Conservation (phyloP, 2,888 invertebrate genomes). For the Dinocampus coccinellae region DNA sequence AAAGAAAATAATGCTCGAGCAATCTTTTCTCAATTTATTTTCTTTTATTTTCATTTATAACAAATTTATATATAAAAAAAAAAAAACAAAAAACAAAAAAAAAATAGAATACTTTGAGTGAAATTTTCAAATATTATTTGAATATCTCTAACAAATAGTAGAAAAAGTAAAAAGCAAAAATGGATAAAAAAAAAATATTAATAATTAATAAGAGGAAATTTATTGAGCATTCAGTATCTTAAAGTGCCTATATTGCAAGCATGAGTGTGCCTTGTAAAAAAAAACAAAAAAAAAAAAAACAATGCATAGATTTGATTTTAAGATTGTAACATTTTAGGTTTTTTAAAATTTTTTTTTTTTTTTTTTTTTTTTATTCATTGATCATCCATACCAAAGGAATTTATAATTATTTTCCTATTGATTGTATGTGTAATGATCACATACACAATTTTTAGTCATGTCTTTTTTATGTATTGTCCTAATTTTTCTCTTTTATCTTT, state of each 20-base stretch:
- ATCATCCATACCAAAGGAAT: conserved; percentile 46
- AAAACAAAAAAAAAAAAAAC: background rate
- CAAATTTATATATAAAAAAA: too few species aligned
- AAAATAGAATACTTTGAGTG: background rate
- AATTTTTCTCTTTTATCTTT: conserved; percentile 5
- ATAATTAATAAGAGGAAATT: background rate
- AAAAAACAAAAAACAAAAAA: too few species aligned
- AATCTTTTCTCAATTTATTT: background rate
- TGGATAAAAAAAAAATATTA: too few species aligned
- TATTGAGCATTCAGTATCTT: background rate
- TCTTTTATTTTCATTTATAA: background rate
- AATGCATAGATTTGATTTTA: conserved; percentile 4
- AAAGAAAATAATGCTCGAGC: background rate
- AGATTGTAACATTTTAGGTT: background rate
- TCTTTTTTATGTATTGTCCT: background rate
- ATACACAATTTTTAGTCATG: conserved; percentile 30
- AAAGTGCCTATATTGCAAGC: background rate
- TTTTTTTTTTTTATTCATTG: conserved; percentile 35
- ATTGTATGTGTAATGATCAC: conserved; percentile 18
- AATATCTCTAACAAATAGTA: background rate
- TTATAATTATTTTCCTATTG: conserved; percentile 21
- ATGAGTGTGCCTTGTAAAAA: conserved; percentile 5
- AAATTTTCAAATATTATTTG: background rate
- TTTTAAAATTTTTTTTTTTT: conserved; percentile 34
- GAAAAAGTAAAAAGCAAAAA: too few species aligned